These are phyloP conservation scores for Mixornis gularis DNA, from an alignment of 2,113 vertebrate genomes.

Conservation along the genomic window DNA sequence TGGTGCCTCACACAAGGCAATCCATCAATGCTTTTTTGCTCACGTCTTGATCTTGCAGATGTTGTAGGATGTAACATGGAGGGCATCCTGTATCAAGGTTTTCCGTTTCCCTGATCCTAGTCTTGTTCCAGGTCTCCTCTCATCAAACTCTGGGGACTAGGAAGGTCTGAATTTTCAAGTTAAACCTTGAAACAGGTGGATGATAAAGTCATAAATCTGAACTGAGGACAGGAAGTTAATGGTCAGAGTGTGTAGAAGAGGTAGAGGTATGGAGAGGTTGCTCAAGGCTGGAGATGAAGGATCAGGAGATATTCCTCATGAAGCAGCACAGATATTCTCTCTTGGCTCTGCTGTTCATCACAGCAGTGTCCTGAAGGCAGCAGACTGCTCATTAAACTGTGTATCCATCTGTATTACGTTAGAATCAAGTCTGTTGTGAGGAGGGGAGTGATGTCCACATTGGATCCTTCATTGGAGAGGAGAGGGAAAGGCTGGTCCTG, in stretches of 20 bases:
- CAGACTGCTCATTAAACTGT: background rate
- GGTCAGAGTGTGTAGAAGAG: background rate
- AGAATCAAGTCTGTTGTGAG: background rate
- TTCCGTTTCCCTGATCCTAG: background rate
- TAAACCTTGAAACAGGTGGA: background rate
- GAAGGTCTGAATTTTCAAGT: background rate
- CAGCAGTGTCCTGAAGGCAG: background rate
- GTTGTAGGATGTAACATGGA: background rate
- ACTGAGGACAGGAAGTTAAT: background rate
- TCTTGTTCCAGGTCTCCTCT: background rate
- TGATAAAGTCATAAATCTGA: background rate
- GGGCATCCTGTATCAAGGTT: background rate
- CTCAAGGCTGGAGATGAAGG: background rate
- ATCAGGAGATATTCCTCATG: background rate
- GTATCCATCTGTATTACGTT: background rate
- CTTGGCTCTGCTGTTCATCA: background rate
- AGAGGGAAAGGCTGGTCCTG: background rate
- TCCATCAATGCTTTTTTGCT: background rate
- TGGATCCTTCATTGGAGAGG: background rate
- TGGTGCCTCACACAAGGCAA: background rate
- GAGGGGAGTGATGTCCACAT: background rate
- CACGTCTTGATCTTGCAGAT: background rate
- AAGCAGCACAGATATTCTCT: background rate
- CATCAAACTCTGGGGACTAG: background rate
- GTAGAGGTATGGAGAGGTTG: background rate